Conservation (phyloP, 2,113 vertebrate genomes). For the Proterorhinus semilunaris region DNA sequence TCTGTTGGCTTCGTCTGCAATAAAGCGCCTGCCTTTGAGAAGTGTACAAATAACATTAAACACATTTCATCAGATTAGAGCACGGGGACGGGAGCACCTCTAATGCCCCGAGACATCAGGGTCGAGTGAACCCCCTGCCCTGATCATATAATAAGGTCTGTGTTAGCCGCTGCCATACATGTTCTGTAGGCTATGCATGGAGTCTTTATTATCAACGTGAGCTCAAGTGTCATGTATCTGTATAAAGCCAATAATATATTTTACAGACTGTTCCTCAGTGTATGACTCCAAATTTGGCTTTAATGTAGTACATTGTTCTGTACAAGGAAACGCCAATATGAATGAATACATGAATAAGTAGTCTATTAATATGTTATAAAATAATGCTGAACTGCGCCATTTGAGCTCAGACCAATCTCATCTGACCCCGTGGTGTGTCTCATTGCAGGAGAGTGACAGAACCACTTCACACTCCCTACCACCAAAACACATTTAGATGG, state of each 20-base stretch:
- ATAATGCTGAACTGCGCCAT: neutral
- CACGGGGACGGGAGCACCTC: constrained; percentile 48
- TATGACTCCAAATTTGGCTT: no score
- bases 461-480: neutral
- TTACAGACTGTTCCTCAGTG: no score
- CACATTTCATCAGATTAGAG: constrained; percentile 72
- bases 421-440: neutral
- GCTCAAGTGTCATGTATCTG: no score
- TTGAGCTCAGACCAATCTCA: neutral
- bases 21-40: constrained; percentile 72
- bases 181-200: no score
- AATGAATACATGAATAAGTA: neutral
- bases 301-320: no score
- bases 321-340: neutral
- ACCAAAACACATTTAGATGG: neutral
- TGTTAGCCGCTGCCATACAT: constrained; percentile 16
- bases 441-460: neutral
- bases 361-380: neutral
- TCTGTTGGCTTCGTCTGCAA: constrained; percentile 74
- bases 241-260: no score
- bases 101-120: constrained; percentile 46
- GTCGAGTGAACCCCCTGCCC: constrained; percentile 55
- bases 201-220: no score
- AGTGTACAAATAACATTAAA: constrained; percentile 80
- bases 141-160: constrained; percentile 21